Base-by-base conservation (phyloP, 2,797 vertebrate genomes). In the Odontamblyopus lacepedii region DNA sequence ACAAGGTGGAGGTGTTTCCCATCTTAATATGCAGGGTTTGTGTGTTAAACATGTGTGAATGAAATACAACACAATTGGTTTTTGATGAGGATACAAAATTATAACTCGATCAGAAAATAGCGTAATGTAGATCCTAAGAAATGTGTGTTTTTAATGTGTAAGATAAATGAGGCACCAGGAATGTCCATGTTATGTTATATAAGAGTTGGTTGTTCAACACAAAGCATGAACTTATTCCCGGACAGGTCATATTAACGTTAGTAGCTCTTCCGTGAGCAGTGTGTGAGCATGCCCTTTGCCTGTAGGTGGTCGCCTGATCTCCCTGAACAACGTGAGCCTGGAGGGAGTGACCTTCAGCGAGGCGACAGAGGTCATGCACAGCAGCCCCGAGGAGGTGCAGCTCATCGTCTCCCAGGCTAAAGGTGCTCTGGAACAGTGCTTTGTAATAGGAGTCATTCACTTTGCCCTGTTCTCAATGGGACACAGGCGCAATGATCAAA, bases 351-450 rank as follows among this genome's bases (percentile, higher is more conserved):
- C 95, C 0, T 97, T 97, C 80, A 94, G 87, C 13, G 94, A 95
- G 75, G 96, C 94, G 35, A 93, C 95, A 63, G 95, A 95, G 83
- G 94, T 97, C 90, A 95, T 97, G 87, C 95, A 97, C 91, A 94
- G 87, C 87, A 95, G 94, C 91, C 92, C 94, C 0, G 91, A 94
- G 65, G 92, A 95, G 77, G 95, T 97, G 82, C 92, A 95, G 75
- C 94, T 98, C 74, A 96, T 96, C 48, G 87, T 97, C 85, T 97
- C 96, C 63, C 96, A 98, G 89, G 84, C 94, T 19, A 96, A 95
- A 96, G 95, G 96, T 97, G 90, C 67, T 65, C 1, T 19, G 11
- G 48, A 35, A 19, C 64, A 48, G 41, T 74, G 11, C 23, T 70
- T 73, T 68, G 70, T 75, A 60, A 69, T 29, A n/a, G 30, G 48